These are phyloP conservation scores for Actenoides lindsayi DNA, from an alignment of 2,113 vertebrate species.

Conservation along the genomic window DNA sequence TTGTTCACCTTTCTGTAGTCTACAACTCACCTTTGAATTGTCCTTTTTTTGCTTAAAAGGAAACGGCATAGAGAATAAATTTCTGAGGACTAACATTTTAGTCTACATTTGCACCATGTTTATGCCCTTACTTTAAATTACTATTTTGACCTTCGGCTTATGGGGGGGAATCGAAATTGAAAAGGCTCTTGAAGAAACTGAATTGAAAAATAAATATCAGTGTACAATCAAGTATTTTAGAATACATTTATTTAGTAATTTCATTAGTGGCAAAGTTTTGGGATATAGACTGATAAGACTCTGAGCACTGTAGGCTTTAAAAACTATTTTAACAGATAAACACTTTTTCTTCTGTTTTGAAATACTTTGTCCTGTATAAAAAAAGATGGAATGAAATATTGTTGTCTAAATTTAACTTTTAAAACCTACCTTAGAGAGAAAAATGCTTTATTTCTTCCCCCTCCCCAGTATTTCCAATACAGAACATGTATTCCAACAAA, in stretches of 20 bases:
- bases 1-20: background rate
- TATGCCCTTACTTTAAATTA: background rate
- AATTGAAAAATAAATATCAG: background rate
- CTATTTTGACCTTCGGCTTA: background rate
- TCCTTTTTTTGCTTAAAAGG: background rate
- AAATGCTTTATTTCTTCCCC: background rate
- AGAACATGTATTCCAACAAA: background rate
- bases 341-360: background rate
- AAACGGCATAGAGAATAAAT: background rate
- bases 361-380: background rate
- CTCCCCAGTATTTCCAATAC: background rate
- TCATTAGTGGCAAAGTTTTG: background rate
- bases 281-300: background rate
- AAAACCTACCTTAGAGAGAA: background rate
- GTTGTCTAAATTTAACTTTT: background rate
- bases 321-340: background rate
- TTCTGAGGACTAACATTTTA: background rate
- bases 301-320: background rate
- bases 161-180: background rate
- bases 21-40: background rate
- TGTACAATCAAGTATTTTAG: background rate
- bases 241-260: background rate
- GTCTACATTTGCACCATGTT: background rate
- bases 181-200: background rate
- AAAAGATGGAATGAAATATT: background rate